Percentiles rank a stretch among this genome's conserved stretches.
Evolutionary conservation across 2,113 vertebrate genomes (phyloP).

Genomic region (Hemiscyllium ocellatum): DNA sequence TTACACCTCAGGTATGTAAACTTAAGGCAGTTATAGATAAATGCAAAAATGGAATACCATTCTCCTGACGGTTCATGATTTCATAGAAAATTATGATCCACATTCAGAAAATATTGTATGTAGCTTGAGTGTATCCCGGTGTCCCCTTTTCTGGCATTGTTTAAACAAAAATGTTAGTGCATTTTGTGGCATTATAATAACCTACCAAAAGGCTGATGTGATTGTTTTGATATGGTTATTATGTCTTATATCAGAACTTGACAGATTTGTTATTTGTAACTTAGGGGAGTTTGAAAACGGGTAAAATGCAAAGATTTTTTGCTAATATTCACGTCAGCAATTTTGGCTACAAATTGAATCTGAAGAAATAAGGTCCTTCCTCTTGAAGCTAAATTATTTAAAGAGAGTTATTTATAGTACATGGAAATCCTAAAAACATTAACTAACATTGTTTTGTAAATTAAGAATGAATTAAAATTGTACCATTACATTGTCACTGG

Average conservation of each 20-base stretch:
- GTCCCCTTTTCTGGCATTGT: background rate
- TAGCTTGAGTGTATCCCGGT: background rate
- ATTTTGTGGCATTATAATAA: background rate
- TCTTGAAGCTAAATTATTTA: background rate
- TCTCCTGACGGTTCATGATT: background rate
- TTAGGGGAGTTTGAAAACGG: background rate
- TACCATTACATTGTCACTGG: background rate
- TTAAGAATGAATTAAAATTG: background rate
- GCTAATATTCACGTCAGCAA: background rate
- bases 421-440: background rate
- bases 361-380: background rate
- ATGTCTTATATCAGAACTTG: background rate
- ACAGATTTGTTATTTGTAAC: background rate
- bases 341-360: background rate
- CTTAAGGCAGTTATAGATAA: background rate
- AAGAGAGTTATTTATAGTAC: background rate
- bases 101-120: background rate
- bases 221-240: background rate
- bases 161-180: background rate
- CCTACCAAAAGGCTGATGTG: background rate
- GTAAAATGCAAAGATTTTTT: background rate
- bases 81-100: background rate
- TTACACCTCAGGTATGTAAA: slow-evolving; percentile 72
- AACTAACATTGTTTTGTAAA: background rate
- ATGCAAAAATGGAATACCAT: background rate